Evolutionary conservation across 2,888 invertebrate genomes (phyloP).

Genomic region (Lithophane socia): DNA sequence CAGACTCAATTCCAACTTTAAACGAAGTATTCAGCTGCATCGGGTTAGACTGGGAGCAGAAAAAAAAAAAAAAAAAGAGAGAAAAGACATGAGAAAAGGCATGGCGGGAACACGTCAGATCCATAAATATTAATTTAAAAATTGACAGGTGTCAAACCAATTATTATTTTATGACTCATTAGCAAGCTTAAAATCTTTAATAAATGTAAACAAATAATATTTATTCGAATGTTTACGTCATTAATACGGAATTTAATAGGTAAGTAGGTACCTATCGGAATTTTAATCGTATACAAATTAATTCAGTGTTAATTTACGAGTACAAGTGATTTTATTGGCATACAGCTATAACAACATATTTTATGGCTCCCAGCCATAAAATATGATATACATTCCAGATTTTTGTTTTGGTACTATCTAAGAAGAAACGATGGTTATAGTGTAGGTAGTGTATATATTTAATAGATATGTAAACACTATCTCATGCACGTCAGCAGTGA

Average conservation of each 20-base stretch:
- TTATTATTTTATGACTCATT: not conserved
- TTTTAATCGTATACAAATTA: constrained; percentile 50
- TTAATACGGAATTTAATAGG: constrained; percentile 35
- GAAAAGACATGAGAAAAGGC: no score
- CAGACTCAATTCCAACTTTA: not conserved
- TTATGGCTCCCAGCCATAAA: no score
- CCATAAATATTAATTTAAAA: not conserved
- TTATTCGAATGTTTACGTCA: constrained; percentile 39
- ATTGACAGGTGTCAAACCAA: constrained; percentile 1
- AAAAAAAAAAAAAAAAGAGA: no score
- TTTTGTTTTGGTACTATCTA: not conserved
- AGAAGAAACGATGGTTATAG: not conserved
- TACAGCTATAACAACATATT: constrained; percentile 3
- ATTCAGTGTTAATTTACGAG: constrained; percentile 48
- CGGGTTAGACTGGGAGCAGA: not conserved
- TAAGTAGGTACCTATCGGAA: not conserved
- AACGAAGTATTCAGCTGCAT: not conserved
- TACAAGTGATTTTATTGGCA: constrained; percentile 24
- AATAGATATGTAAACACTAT: no score
- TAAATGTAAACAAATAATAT: constrained; percentile 3
- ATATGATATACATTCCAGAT: constrained; percentile 21
- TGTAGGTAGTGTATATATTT: no score
- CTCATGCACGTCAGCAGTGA: no score
- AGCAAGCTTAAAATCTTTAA: not conserved
- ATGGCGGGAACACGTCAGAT: not conserved